Evolutionary conservation across 1,140 invertebrate genomes (phyloP).

Genomic region (Leucophenga varia): DNA sequence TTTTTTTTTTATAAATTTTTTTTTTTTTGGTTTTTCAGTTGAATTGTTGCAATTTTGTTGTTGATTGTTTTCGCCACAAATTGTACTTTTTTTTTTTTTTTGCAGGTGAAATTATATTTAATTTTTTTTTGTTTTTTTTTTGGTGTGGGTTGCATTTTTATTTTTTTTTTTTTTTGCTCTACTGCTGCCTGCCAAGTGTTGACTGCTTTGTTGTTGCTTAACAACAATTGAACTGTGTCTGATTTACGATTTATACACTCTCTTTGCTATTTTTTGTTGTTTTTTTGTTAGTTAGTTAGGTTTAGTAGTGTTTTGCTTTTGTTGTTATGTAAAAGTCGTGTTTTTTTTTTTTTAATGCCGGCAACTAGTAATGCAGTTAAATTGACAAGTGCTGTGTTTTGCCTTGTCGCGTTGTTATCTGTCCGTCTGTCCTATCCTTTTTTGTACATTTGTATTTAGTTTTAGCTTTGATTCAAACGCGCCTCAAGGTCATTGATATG

Average conservation of each 20-base stretch:
- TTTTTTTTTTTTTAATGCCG: not conserved
- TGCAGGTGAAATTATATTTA: conserved; percentile 25
- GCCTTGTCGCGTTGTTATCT: not conserved
- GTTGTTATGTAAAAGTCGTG: conserved; percentile 33
- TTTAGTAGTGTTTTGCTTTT: conserved; percentile 18
- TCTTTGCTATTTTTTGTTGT: too few species aligned
- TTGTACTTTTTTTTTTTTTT: conserved; percentile 7
- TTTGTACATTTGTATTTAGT: conserved; percentile 23
- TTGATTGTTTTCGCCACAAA: conserved; percentile 20
- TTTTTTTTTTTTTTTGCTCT: too few species aligned
- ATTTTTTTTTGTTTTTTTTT: conserved; percentile 2
- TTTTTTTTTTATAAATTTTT: not conserved
- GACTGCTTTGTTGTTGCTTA: conserved; percentile 1
- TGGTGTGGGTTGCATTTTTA: conserved; percentile 23
- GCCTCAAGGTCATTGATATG: conserved; percentile 51
- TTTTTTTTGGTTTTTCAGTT: too few species aligned
- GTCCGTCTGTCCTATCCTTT: conserved; percentile 11
- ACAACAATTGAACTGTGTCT: too few species aligned
- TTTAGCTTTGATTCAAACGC: conserved; percentile 20
- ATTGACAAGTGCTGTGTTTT: not conserved
- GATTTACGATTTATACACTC: too few species aligned
- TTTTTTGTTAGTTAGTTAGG: too few species aligned
- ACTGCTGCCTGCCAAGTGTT: conserved; percentile 7
- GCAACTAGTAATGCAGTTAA: conserved; percentile 1
- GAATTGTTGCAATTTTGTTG: not conserved